Conservation (phyloP, 2,113 vertebrate species). For the Sebastes schlegelii region DNA sequence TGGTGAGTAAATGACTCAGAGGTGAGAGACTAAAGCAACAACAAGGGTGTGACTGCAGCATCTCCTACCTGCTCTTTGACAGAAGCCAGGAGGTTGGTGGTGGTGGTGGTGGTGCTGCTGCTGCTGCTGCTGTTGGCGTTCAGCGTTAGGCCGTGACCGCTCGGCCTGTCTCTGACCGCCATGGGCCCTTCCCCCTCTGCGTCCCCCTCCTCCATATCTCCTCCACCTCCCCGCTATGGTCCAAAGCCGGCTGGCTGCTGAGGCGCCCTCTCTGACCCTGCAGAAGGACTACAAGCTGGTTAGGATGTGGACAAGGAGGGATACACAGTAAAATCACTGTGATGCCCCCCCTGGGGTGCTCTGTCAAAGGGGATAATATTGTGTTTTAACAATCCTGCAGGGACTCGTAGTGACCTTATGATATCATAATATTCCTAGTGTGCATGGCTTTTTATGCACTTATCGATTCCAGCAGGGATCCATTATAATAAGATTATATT, state of each 20-base stretch:
- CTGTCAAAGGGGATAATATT: neutral
- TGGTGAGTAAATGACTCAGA: neutral
- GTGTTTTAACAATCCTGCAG: constrained; percentile 25
- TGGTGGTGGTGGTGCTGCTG: constrained; percentile 29
- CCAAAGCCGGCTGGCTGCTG: constrained; percentile 58
- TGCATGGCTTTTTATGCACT: neutral
- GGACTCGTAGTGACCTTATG: neutral
- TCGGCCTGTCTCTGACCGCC: constrained; percentile 65
- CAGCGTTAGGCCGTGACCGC: constrained; percentile 35
- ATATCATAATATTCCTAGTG: neutral
- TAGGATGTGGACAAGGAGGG: constrained; percentile 46
- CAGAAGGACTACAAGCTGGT: constrained; percentile 49
- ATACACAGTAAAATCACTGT: constrained; percentile 13
- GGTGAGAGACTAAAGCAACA: neutral
- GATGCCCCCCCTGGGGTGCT: neutral
- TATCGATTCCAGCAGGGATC: neutral
- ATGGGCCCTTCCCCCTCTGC: constrained; percentile 65
- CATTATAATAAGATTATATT: constrained; percentile 6
- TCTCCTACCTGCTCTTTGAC: constrained; percentile 81
- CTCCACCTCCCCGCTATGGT: constrained; percentile 32
- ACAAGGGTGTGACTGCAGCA: constrained; percentile 47
- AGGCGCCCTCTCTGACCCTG: constrained; percentile 66
- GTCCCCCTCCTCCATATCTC: constrained; percentile 73
- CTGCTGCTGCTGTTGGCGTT: neutral
- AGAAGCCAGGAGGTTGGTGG: constrained; percentile 78